Conservation (phyloP, 2,797 vertebrate genomes). For the Busarellus nigricollis region DNA sequence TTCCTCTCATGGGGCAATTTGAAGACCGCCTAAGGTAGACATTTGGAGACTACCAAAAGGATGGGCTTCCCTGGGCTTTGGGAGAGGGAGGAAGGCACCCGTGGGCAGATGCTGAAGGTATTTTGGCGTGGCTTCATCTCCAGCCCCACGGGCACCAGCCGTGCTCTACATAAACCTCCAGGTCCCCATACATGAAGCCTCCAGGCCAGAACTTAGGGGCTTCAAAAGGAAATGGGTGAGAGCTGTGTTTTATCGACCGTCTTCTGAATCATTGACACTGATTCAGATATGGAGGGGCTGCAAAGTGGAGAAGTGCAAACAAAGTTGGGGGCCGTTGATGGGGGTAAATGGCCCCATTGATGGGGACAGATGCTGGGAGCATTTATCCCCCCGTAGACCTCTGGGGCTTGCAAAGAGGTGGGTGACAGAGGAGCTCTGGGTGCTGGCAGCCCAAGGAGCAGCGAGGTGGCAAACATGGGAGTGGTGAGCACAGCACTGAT, state of each 20-base stretch:
- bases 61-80: neutral
- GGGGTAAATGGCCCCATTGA: neutral
- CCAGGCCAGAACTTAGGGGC: neutral
- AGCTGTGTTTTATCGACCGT: neutral
- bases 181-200: neutral
- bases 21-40: neutral
- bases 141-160: rapidly evolving
- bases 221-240: neutral
- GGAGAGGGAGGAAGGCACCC: neutral
- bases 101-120: neutral
- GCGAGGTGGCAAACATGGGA: neutral
- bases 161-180: rapidly evolving
- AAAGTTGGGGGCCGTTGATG: neutral
- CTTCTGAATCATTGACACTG: neutral
- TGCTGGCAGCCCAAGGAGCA: neutral
- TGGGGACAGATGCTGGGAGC: neutral
- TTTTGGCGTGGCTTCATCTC: neutral
- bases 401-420: neutral
- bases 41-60: neutral
- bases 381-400: neutral
- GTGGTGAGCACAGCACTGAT: rapidly evolving
- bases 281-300: neutral
- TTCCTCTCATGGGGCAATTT: neutral
- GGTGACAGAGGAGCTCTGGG: neutral
- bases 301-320: neutral